Base-by-base conservation (phyloP, 2,888 invertebrate genomes). In the Gari tellinella region DNA sequence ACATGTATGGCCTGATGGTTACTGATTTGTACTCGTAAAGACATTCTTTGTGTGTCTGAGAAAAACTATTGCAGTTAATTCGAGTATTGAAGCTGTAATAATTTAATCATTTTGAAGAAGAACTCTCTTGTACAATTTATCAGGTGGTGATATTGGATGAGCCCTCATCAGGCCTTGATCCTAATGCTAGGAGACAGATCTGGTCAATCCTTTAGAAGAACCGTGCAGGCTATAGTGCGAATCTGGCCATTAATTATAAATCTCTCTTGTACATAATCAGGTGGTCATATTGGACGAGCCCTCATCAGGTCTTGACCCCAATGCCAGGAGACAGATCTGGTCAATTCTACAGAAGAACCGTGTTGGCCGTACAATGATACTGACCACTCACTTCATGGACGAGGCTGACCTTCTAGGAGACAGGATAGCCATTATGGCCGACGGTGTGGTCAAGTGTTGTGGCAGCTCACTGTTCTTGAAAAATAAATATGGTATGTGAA, bases 331-430 rank as follows among this genome's bases (percentile, higher is more conserved):
- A 62, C 93, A 93, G 72, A 92, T 93, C 0, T 97, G 97, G 97
- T 95, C 96, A 83, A 92, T 97, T 21, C 91, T 97, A 75, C 94
- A 92, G 93, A 92, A 93, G 12, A 93, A 94, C 80, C 92, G 94
- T 43, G 92, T 92, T 93, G 95, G 95, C 26, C 94, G 96, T 10
- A 95, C 96, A 0, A 94, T 97, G 88, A 93, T 97, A 49, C 92
- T 97, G 70, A 96, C 96, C 17, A 92, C 92, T 23, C 92, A 97
- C 91, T 96, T 96, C 90, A 97, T 97, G 97, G 97, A 97, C 87
- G 97, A 97, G 92, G 97, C 97, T 1, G 97, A 97, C 91, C 93
- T 96, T 46, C 93, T 97, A 1, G 97, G 97, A 0, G 97, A 97
- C 92, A 94, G 96, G 46, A 96, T 97, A 80, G 97, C 96, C 10